Evolutionary conservation across 2,888 invertebrate species (phyloP), one percentile per base, ranked within the genome.

Genomic region (Lysandra coridon): DNA sequence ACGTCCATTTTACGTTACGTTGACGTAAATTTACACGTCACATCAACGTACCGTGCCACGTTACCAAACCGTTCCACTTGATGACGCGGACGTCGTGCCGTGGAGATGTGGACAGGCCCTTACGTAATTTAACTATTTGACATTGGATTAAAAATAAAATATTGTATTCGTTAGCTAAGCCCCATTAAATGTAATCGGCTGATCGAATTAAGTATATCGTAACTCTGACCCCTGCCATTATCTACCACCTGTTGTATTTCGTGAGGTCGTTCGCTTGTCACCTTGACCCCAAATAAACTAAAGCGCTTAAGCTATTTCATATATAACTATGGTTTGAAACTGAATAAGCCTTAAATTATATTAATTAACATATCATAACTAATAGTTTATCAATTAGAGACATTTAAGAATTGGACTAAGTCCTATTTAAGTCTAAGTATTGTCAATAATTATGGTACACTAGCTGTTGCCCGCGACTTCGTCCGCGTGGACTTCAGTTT

Each of bases 231-330:
- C 69, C 69, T 37, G 33, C 69, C 1, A 69, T 33, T 69, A 64
- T 69, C 30, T 30, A 33, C 69, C 69, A 64, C 64, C 64, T 64
- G 64, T 64, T 33, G 69, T 69, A 69, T 33, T 17, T 37, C 64
- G 64, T 69, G 69, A 69, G 69, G 69, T 69, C 69, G 5, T 69
- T 69, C 69, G 69, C 69, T 33, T 69, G 69, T 69, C 69, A 69
- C 69, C 69, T 69, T 69, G 69, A 69, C 69, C 69, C 12, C 14
- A 69, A 69, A 69, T 12, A 30, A 62, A 10, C 23, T 62, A 23
- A 10, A 2, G 62, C 6, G 64, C 23, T 30, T 10, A 7, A 4
- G 30, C 1, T 23, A 64, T 64, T 23, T 2, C 23, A 64, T 64
- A 57, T 17, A 57, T 17, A 57, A 57, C 17, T 57, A 17, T 17